Evolutionary conservation across 1,140 invertebrate species (phyloP), one percentile per base, ranked within the genome.

Genomic region (Drosophila arizonae): DNA sequence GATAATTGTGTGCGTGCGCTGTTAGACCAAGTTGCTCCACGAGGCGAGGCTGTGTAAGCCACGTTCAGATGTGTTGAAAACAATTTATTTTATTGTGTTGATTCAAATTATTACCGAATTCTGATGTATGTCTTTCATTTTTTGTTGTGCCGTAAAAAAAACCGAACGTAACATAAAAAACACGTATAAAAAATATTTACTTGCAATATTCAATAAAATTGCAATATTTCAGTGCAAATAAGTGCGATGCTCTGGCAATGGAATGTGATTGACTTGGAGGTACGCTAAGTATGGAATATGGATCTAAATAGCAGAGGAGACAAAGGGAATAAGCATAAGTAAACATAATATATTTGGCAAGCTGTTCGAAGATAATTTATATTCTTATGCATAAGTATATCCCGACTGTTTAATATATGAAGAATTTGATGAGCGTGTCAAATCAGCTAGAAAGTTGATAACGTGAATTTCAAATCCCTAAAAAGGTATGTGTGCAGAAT

Each of bases 1-100:
- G 84, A 87, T 84, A 87, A 88, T 87, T 88, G 84, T 77, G 84
- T 80, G 84, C 84, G 85, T 84, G 84, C 63, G 76, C 52, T 65
- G 70, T n/a, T 60, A 62, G 58, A 6, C 17, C 45, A 63, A 55
- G 57, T 69, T 62, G 66, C 64, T 39, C 3, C 36, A 39, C 36
- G 11, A n/a, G 43, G 5, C 15, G 6, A 17, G 15, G 9, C 36
- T 39, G 11, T 39, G 43, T 9, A 15, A 6, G 8, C 43, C 43
- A 24, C 9, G 55, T 56, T 76, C 6, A 4, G 57, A 77, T 62
- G 50, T 55, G 62, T 43, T 55, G 9, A 60, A 60, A 33, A 60
- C 43, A 60, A 60, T 60, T 60, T 30, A 3, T 46, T 46, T 60
- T 60, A 57, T 60, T 17, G 45, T 30, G 57, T 46, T 60, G 57